A percentile compares a stretch with the other conserved stretches of the same genome.
phyloP scores from a whole-genome alignment of 2,797 vertebrate genomes.

The Hipposideros larvatus region DNA sequence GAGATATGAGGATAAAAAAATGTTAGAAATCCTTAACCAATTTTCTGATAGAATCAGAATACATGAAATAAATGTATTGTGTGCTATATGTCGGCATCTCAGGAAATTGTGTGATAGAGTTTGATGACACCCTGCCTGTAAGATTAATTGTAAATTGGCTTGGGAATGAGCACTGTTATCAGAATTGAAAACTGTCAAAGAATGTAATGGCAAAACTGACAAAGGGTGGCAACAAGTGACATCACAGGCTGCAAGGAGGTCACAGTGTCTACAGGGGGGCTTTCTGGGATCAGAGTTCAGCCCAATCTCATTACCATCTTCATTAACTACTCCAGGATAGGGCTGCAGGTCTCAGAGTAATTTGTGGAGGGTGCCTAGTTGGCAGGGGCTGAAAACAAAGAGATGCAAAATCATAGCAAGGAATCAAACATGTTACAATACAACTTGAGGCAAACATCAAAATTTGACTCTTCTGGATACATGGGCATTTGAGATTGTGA shows the following conservation, averaged over 20 bases:
- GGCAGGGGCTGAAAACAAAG: constrained; percentile 13
- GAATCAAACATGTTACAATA: neutral
- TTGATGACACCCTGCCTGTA: constrained; percentile 45
- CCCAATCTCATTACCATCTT: constrained; percentile 61
- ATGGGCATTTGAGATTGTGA: neutral
- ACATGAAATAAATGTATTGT: constrained; percentile 51
- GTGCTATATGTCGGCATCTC: constrained; percentile 40
- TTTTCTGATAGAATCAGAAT: constrained; percentile 64
- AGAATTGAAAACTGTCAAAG: constrained; percentile 71
- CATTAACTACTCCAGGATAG: constrained; percentile 58
- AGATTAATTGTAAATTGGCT: constrained; percentile 71
- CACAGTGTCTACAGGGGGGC: neutral
- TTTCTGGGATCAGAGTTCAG: constrained; percentile 55
- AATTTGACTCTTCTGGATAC: neutral
- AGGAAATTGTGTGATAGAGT: constrained; percentile 55
- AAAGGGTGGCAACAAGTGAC: neutral
- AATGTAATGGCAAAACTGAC: neutral
- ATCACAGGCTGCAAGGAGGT: neutral
- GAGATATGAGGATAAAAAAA: constrained; percentile 10
- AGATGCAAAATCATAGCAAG: neutral
- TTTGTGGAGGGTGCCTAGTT: neutral
- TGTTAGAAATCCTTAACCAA: constrained; percentile 63
- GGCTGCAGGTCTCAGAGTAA: neutral
- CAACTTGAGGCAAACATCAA: neutral
- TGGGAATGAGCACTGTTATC: constrained; percentile 13